Conservation (phyloP, 2,888 invertebrate species). For the Pollenia griseotomentosa region DNA sequence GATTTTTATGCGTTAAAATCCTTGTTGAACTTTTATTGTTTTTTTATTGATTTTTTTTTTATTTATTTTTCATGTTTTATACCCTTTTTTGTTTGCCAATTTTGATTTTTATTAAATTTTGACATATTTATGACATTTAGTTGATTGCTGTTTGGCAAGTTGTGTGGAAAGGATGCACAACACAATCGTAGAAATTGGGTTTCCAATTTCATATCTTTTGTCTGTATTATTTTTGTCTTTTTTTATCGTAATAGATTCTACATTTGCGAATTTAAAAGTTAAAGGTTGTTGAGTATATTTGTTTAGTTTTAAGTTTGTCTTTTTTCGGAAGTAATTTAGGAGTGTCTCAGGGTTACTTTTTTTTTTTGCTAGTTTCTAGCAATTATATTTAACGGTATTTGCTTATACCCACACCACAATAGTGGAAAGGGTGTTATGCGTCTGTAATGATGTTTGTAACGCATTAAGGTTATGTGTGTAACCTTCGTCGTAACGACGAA, state of each 20-base stretch:
- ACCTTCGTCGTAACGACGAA: too few species aligned
- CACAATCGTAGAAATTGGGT: background rate
- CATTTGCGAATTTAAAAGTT: slow-evolving; percentile 14
- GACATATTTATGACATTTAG: slow-evolving; percentile 57
- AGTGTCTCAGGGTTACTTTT: background rate
- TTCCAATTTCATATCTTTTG: slow-evolving; percentile 33
- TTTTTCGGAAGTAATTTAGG: slow-evolving; percentile 11
- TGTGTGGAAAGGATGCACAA: slow-evolving; percentile 17
- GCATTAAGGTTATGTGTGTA: too few species aligned
- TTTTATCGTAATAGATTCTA: background rate
- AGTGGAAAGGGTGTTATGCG: too few species aligned
- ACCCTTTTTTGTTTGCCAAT: background rate
- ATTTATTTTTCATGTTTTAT: slow-evolving; percentile 30
- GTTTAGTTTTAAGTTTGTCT: slow-evolving; percentile 22
- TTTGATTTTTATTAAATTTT: slow-evolving; percentile 37
- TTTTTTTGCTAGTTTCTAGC: background rate
- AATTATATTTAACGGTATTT: background rate
- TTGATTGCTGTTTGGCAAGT: slow-evolving; percentile 44
- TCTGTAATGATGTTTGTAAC: too few species aligned
- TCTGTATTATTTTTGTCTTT: background rate
- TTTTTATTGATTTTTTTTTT: slow-evolving; percentile 8
- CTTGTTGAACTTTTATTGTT: slow-evolving; percentile 49
- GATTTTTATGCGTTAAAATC: slow-evolving; percentile 35
- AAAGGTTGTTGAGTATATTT: slow-evolving; percentile 35
- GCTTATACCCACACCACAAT: too few species aligned